Evolutionary conservation across 2,113 vertebrate species (phyloP).

Genomic region (Thalassarche chlororhynchos): DNA sequence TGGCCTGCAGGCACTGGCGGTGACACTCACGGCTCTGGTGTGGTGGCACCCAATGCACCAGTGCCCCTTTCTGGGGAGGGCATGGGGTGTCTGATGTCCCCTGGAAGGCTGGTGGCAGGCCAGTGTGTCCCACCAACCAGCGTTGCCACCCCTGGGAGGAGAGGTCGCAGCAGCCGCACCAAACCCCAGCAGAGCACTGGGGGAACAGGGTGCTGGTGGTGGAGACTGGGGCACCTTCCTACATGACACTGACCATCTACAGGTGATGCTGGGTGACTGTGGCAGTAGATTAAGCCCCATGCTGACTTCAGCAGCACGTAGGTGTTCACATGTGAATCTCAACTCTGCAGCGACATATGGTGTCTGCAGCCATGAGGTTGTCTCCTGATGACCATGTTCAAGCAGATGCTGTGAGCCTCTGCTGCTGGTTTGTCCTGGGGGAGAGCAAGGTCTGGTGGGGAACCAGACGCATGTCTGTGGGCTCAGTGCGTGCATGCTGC

Average conservation of each 20-base stretch:
- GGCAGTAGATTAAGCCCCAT: background rate
- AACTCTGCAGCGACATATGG: background rate
- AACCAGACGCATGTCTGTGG: background rate
- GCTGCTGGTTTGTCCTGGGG: background rate
- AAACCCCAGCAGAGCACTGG: background rate
- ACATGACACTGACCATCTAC: rapidly evolving
- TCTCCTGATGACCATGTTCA: background rate
- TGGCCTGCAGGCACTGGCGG: background rate
- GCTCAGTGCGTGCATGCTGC: background rate
- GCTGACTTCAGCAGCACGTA: background rate
- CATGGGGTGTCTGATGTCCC: background rate
- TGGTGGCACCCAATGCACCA: background rate
- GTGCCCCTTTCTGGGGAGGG: background rate
- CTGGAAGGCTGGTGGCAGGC: background rate
- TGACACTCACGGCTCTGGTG: background rate
- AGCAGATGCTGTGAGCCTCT: background rate
- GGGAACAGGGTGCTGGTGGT: background rate
- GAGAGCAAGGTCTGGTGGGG: background rate
- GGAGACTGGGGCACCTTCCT: background rate
- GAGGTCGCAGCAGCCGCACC: background rate
- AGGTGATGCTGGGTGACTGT: background rate
- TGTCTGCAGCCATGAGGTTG: background rate
- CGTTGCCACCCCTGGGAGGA: background rate
- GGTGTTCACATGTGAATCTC: background rate
- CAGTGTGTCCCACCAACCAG: background rate